Base-by-base conservation (phyloP, 2,888 invertebrate genomes). In the Thecophora atra region DNA sequence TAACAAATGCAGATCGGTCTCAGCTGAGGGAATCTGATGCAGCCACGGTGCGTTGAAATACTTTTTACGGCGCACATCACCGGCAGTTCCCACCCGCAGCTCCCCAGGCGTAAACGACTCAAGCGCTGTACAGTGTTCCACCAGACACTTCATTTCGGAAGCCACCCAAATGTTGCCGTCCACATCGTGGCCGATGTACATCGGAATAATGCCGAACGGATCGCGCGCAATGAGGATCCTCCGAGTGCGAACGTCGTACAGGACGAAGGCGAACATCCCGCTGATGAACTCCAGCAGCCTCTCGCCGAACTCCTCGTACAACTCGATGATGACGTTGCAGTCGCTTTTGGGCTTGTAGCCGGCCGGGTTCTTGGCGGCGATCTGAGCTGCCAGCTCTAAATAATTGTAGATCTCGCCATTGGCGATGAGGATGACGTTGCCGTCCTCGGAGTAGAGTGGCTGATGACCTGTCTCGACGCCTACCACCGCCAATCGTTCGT, bases 391-490 rank as follows among this genome's bases (percentile, higher is more conserved):
- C n/a, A 79, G 77, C 47, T 86, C 84, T 63, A 84, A 74, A 73
- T 86, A 86, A 72, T 86, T 86, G 77, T 86, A 86, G 63, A 86
- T 86, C 75, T 86, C 86, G 1, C 86, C 86, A 73, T 86, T 86
- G 62, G 86, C 86, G 63, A 85, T 81, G 44, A 86, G 72, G n/a
- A 83, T 56, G 13, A 86, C 60, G 42, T 81, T 79, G 8, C 77
- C 82, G 66, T 84, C 81, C 17, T 80, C 78, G 0, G 85, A 85
- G 54, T 76, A 77, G 7, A 86, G 77, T 0, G 86, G 86, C 73
- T 86, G 86, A 70, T 86, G 81, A 1, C 86, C 86, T 44, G 80
- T 80, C 15, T 80, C 78, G 1, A 86, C 84, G 19, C 86, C 83
- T 24, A 86, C 78, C 71, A 86, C 80, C 1, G 81, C 81, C 13